A percentile compares a stretch with the other conserved stretches of the same genome.
These are phyloP conservation scores for Lethenteron camtschaticum DNA, from an alignment of 2,113 vertebrate genomes.

Conservation along the genomic window DNA sequence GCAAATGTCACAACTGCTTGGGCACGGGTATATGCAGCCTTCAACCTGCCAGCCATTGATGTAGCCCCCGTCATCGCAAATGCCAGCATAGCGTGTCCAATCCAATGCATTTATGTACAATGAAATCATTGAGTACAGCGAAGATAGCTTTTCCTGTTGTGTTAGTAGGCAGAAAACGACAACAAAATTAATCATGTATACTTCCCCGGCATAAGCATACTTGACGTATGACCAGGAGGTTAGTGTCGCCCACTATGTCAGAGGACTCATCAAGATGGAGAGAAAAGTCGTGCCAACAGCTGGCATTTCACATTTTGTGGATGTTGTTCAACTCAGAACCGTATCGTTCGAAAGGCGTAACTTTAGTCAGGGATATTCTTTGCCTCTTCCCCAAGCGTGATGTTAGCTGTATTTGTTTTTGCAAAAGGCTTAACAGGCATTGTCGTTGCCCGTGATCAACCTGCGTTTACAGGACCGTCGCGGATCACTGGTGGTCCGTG, in stretches of 20 bases:
- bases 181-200: conserved; percentile 2
- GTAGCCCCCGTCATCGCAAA: not conserved
- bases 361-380: too few relatives aligned
- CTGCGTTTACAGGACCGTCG: too few relatives aligned
- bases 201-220: not conserved
- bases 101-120: not conserved
- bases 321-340: too few relatives aligned
- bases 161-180: not conserved
- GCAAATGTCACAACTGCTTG: not conserved
- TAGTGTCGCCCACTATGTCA: not conserved
- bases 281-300: not conserved
- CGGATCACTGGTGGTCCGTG: too few relatives aligned
- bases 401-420: too few relatives aligned
- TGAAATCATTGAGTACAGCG: not conserved
- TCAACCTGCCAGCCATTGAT: not conserved
- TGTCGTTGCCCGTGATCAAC: too few relatives aligned
- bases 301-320: too few relatives aligned
- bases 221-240: conserved; percentile 3
- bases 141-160: not conserved
- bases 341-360: too few relatives aligned
- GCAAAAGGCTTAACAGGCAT: too few relatives aligned
- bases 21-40: not conserved
- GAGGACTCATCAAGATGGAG: not conserved
- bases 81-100: not conserved
- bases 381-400: too few relatives aligned